phyloP scores from a whole-genome alignment of 2,888 invertebrate species.

The Autographa gamma region DNA sequence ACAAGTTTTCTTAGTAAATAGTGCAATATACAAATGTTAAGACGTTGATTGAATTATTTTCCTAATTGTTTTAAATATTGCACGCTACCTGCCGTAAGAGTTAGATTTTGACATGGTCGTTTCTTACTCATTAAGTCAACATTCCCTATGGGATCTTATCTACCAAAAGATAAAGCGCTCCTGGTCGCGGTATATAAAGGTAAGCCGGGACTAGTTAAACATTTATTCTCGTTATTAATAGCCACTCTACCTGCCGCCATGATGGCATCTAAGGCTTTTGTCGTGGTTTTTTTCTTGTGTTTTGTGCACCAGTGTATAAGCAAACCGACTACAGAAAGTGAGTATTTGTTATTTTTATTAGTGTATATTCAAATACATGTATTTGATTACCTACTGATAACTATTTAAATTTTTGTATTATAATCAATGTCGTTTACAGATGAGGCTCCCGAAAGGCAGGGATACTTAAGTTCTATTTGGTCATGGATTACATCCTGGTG shows the following conservation, averaged over 20 bases:
- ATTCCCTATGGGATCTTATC: constrained; percentile 84
- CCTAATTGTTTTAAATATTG: neutral
- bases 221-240: constrained; percentile 72
- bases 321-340: constrained; percentile 76
- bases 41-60: neutral
- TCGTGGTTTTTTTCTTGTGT: constrained; percentile 67
- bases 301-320: constrained; percentile 68
- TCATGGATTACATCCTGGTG: constrained; percentile 85
- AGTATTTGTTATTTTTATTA: constrained; percentile 60
- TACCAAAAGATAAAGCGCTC: constrained; percentile 78
- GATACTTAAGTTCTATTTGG: constrained; percentile 80
- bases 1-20: constrained; percentile 31
- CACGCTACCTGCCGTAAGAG: constrained; percentile 64
- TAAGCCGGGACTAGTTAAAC: constrained; percentile 73
- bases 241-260: constrained; percentile 64
- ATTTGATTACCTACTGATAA: neutral
- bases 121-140: constrained; percentile 84
- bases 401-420: neutral
- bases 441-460: constrained; percentile 73
- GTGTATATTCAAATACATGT: neutral
- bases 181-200: constrained; percentile 75
- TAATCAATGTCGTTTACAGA: constrained; percentile 72
- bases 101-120: constrained; percentile 71
- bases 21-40: constrained; percentile 19
- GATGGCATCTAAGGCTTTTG: constrained; percentile 67